phyloP scores from a whole-genome alignment of 2,888 invertebrate species.

The Stenodera caucasica region DNA sequence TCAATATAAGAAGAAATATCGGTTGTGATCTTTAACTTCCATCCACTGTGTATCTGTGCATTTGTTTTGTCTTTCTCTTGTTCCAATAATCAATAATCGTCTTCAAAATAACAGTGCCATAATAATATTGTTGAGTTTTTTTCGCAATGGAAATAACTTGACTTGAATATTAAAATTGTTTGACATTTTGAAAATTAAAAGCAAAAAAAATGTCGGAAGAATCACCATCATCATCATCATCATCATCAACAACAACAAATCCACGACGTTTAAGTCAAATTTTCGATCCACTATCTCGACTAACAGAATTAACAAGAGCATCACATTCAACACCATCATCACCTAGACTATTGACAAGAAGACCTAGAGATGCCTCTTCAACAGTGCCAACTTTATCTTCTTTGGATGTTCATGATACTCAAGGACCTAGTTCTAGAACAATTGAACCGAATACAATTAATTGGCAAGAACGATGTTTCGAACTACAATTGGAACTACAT shows the following conservation, averaged over 20 bases:
- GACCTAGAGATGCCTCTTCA: constrained; percentile 65
- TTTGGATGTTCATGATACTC: constrained; percentile 53
- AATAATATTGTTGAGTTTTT: constrained; percentile 24
- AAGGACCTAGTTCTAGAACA: constrained; percentile 51
- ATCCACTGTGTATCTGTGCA: constrained; percentile 28
- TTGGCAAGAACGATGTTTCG: constrained; percentile 88
- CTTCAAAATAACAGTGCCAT: constrained; percentile 1
- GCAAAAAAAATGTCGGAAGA: constrained; percentile 21
- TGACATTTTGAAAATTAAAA: constrained; percentile 8
- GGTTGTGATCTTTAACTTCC: constrained; percentile 41
- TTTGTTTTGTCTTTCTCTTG: constrained; percentile 13
- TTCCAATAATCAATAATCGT: background rate
- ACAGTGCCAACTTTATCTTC: constrained; percentile 39
- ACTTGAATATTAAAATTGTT: background rate
- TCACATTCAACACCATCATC: constrained; percentile 71
- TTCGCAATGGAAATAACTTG: constrained; percentile 38
- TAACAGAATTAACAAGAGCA: constrained; percentile 65
- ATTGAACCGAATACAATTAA: constrained; percentile 60
- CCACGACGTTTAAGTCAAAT: constrained; percentile 78
- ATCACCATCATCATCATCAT: constrained; percentile 20
- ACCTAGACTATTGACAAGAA: constrained; percentile 70
- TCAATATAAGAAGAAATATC: constrained; percentile 17
- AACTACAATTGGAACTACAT: constrained; percentile 83
- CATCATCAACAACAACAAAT: constrained; percentile 40
- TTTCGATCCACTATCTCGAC: constrained; percentile 77